Evolutionary conservation across 1,140 invertebrate genomes (phyloP).

Genomic region (Tachypleus tridentatus): DNA sequence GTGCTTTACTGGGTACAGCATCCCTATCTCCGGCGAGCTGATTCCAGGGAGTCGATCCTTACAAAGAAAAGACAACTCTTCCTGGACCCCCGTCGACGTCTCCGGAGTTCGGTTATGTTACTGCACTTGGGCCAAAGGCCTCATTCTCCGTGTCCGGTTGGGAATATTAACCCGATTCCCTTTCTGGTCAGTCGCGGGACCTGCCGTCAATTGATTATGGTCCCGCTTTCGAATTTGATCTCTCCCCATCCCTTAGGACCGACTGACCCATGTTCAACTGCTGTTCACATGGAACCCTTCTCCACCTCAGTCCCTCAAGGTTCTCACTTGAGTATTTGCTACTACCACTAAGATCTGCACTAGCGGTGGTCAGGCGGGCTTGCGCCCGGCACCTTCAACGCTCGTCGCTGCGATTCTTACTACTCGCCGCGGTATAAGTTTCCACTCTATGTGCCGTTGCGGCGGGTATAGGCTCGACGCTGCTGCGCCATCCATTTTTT

Average conservation of each 20-base stretch:
- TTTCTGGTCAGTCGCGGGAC: constrained; percentile 27
- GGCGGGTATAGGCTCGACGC: constrained; percentile 55
- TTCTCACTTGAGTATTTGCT: no score
- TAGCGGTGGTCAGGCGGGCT: constrained; percentile 8
- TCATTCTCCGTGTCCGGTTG: constrained; percentile 30
- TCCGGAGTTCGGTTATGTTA: no score
- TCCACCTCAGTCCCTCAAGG: constrained; percentile 51
- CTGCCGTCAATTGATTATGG: no score
- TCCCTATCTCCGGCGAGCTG: constrained; percentile 38
- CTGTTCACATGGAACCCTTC: constrained; percentile 79
- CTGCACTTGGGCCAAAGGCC: constrained; percentile 6
- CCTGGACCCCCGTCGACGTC: constrained; percentile 31
- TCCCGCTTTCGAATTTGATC: neutral
- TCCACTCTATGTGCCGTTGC: constrained; percentile 35
- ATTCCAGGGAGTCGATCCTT: no score
- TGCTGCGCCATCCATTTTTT: constrained; percentile 82
- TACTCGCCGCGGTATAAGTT: constrained; percentile 53
- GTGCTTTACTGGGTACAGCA: constrained; percentile 32
- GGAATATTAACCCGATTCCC: constrained; percentile 43
- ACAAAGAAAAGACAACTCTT: no score
- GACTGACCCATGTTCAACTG: constrained; percentile 74
- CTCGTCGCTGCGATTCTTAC: constrained; percentile 56
- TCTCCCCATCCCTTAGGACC: constrained; percentile 42
- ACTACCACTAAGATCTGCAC: no score
- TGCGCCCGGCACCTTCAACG: constrained; percentile 60